phyloP scores from a whole-genome alignment of 2,797 vertebrate species.

The Micropoecilia bifurca region DNA sequence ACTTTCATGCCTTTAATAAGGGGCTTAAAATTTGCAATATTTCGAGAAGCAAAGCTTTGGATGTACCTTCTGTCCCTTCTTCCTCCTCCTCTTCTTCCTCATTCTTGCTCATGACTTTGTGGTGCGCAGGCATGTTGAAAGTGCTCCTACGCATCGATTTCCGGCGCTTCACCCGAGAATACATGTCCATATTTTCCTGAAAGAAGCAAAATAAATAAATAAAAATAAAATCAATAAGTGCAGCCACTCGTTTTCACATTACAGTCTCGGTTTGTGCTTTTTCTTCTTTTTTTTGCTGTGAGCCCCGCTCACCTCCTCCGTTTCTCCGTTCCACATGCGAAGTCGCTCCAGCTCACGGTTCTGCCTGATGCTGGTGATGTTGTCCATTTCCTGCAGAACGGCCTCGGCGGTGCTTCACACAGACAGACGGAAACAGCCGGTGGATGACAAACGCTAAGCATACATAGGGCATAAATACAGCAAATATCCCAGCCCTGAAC shows the following conservation, averaged over 20 bases:
- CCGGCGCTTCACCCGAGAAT: slow-evolving; percentile 96
- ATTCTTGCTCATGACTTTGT: slow-evolving; percentile 92
- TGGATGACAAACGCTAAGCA: not conserved
- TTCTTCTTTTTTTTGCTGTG: not conserved
- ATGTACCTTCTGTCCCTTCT: slow-evolving; percentile 86
- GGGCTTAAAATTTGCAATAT: not conserved
- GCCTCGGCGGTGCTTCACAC: slow-evolving; percentile 92
- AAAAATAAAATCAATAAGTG: not conserved
- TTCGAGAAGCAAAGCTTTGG: not conserved
- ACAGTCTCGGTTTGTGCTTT: not conserved
- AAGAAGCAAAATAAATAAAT: slow-evolving; percentile 19
- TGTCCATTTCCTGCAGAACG: slow-evolving; percentile 99
- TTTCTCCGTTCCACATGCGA: slow-evolving; percentile 97
- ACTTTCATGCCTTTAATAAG: not conserved
- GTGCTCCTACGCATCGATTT: slow-evolving; percentile 94
- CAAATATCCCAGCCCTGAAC: not conserved
- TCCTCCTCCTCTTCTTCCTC: slow-evolving; percentile 90
- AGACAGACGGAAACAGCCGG: not conserved
- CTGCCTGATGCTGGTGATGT: slow-evolving; percentile 96
- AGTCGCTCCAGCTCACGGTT: slow-evolving; percentile 96
- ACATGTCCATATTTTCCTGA: slow-evolving; percentile 99
- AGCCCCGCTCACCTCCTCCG: slow-evolving; percentile 89
- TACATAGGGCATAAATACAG: too few relatives aligned
- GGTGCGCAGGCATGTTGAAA: slow-evolving; percentile 93
- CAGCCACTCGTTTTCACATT: not conserved